A percentile compares a stretch with the other conserved stretches of the same genome.
These are phyloP conservation scores for Melikaiella ostensackeni DNA, from an alignment of 2,888 invertebrate genomes.

Conservation along the genomic window DNA sequence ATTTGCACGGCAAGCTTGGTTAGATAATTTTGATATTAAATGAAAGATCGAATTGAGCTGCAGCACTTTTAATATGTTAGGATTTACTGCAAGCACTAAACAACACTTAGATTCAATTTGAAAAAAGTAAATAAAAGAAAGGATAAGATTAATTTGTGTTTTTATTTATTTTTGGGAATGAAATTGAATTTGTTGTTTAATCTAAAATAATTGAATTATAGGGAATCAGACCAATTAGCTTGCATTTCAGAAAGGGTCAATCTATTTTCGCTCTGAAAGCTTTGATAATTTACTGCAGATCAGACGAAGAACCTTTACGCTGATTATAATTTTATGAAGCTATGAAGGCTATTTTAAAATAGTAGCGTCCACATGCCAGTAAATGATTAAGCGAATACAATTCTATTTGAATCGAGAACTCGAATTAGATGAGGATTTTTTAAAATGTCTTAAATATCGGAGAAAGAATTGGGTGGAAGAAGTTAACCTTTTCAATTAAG, in stretches of 20 bases:
- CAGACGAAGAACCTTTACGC: conserved; percentile 7
- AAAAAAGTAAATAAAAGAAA: too few species aligned
- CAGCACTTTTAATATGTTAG: too few species aligned
- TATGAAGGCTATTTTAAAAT: conserved; percentile 12
- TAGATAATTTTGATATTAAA: too few species aligned
- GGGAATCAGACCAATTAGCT: background rate
- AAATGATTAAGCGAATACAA: background rate
- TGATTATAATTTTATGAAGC: conserved; percentile 9
- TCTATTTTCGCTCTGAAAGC: background rate
- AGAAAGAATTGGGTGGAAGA: background rate
- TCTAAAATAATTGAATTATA: background rate
- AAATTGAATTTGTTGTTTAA: background rate
- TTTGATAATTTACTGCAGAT: background rate
- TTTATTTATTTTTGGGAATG: too few species aligned
- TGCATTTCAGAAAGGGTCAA: background rate
- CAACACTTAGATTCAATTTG: too few species aligned
- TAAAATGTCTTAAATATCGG: background rate
- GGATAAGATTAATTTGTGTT: too few species aligned
- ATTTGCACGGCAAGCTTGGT: too few species aligned
- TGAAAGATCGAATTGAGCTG: too few species aligned
- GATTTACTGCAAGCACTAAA: too few species aligned
- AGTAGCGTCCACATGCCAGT: background rate
- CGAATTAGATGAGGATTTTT: background rate
- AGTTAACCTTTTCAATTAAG: background rate
- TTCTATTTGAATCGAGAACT: too few species aligned